These are phyloP conservation scores for Chrysochloris asiatica DNA, from an alignment of 2,113 vertebrate species.

Conservation along the genomic window DNA sequence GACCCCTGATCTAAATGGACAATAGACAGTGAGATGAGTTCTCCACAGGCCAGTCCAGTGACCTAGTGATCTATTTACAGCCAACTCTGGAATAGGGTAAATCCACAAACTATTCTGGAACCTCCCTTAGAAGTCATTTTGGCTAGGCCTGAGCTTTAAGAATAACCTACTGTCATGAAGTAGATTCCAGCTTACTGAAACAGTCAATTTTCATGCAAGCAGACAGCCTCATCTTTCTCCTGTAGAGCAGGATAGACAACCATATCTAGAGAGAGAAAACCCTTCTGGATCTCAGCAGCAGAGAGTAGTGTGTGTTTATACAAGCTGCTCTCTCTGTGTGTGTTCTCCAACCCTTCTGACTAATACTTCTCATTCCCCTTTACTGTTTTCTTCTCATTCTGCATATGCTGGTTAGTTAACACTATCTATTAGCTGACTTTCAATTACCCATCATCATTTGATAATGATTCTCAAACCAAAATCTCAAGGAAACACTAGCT, in stretches of 20 bases:
- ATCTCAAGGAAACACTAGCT: background rate
- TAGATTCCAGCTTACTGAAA: too few species aligned
- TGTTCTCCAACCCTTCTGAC: background rate
- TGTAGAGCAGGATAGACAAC: background rate
- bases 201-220: too few species aligned
- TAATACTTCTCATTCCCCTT: background rate
- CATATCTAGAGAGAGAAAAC: background rate
- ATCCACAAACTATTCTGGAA: background rate
- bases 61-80: background rate
- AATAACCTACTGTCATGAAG: background rate
- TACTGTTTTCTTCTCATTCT: background rate
- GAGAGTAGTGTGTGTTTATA: background rate
- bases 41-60: background rate
- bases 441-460: background rate
- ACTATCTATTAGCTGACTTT: conserved; percentile 9
- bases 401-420: conserved; percentile 29
- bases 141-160: background rate
- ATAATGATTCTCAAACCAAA: conserved; percentile 8
- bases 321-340: background rate
- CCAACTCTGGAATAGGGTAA: background rate
- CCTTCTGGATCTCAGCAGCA: background rate
- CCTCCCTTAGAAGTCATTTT: background rate
- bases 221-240: too few species aligned
- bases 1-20: too few species aligned
- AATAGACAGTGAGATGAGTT: background rate